Conservation (phyloP, 2,797 vertebrate genomes). For the Pipistrellus nathusii region DNA sequence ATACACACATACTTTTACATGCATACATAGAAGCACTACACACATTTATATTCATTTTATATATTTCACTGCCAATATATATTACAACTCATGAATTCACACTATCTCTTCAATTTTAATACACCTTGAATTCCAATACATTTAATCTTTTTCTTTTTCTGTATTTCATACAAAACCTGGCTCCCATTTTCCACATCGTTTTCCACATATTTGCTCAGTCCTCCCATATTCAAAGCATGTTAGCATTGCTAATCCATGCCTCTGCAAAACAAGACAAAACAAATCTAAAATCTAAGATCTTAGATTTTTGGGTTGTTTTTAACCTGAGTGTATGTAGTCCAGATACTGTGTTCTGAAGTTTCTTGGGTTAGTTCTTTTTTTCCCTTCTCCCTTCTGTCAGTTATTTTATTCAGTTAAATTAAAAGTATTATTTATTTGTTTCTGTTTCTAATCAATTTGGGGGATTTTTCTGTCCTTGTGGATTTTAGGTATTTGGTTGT, state of each 20-base stretch:
- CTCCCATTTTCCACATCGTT: background rate
- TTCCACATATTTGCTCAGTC: background rate
- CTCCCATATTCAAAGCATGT: background rate
- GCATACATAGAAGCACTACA: background rate
- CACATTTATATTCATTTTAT: background rate
- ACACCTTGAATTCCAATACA: background rate
- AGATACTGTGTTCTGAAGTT: background rate
- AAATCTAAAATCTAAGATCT: too few species aligned
- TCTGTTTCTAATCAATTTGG: too few species aligned
- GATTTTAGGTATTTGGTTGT: conserved; percentile 19
- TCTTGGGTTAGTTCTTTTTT: background rate
- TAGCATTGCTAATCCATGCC: background rate
- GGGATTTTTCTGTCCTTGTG: background rate
- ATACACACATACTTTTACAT: background rate
- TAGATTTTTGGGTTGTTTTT: conserved; percentile 35
- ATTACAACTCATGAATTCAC: conserved; percentile 17
- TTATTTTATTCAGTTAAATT: conserved; percentile 55
- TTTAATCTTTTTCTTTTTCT: background rate
- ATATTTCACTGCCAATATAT: background rate
- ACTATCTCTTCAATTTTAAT: background rate
- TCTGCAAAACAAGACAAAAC: conserved; percentile 43
- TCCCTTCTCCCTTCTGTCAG: background rate
- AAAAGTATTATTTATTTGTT: background rate
- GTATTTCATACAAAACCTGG: conserved; percentile 3
- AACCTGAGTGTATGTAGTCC: background rate